Percentiles rank a stretch among this genome's conserved stretches.
These are phyloP conservation scores for Anastatus disparis DNA, from an alignment of 1,140 invertebrate genomes.

Conservation along the genomic window DNA sequence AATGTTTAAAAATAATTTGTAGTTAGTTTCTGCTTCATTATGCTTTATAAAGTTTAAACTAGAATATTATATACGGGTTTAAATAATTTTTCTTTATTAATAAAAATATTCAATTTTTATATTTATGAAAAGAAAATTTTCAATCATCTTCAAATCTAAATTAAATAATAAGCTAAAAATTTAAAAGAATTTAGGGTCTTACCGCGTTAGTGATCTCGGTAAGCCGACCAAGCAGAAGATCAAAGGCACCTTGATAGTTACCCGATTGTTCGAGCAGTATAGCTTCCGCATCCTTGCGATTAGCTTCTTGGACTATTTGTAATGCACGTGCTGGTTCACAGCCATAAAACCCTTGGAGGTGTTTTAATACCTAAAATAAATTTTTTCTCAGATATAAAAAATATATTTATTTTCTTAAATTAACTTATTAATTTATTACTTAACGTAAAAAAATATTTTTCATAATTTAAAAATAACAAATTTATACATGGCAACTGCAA, in stretches of 20 bases:
- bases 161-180: not conserved
- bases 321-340: conserved; percentile 60
- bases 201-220: conserved; percentile 53
- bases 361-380: conserved; percentile 52
- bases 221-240: conserved; percentile 57
- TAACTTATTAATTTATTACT: too few relatives aligned
- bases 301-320: conserved; percentile 56
- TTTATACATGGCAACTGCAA: too few relatives aligned
- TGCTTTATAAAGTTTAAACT: too few relatives aligned
- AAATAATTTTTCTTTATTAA: too few relatives aligned
- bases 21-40: too few relatives aligned
- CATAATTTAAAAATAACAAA: too few relatives aligned
- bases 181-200: not conserved
- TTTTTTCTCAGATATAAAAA: not conserved
- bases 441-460: too few relatives aligned
- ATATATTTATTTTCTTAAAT: not conserved
- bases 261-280: conserved; percentile 63
- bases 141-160: too few relatives aligned
- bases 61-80: too few relatives aligned
- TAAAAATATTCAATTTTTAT: too few relatives aligned
- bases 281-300: conserved; percentile 60
- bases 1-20: too few relatives aligned
- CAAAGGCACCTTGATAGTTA: conserved; percentile 62
- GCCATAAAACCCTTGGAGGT: conserved; percentile 59
- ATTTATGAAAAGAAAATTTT: too few relatives aligned